These are phyloP conservation scores for Notodonta dromedarius DNA, from an alignment of 2,888 invertebrate species.

Conservation along the genomic window DNA sequence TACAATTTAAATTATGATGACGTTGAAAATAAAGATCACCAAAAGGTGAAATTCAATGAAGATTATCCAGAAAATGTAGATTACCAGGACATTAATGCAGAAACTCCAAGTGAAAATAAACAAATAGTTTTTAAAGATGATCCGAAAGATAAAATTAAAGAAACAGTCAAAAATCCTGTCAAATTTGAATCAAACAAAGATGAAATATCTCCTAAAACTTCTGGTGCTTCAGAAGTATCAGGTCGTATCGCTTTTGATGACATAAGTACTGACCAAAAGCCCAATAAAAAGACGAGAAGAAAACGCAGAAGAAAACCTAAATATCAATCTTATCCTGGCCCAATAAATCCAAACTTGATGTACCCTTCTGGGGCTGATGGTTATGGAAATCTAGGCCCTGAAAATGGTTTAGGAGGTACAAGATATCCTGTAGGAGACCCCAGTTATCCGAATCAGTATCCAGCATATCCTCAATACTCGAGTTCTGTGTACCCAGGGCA, in stretches of 20 bases:
- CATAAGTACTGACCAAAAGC: conserved; percentile 29
- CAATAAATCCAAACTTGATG: conserved; percentile 12
- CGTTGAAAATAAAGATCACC: neutral
- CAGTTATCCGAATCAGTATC: conserved; percentile 14
- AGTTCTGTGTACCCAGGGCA: conserved; percentile 4
- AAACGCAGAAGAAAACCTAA: conserved; percentile 48
- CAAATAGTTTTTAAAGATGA: conserved; percentile 21
- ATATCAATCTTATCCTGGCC: conserved; percentile 21
- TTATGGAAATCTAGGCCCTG: conserved; percentile 1
- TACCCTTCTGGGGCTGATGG: conserved; percentile 8
- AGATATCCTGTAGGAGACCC: conserved; percentile 9
- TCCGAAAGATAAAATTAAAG: neutral
- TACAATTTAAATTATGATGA: neutral
- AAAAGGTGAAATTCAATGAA: neutral
- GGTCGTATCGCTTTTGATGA: conserved; percentile 30
- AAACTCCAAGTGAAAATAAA: conserved; percentile 8
- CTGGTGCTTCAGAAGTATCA: neutral
- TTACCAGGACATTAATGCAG: conserved; percentile 6
- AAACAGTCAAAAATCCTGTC: neutral
- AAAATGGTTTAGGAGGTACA: neutral
- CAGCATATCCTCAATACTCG: conserved; percentile 14
- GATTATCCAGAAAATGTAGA: conserved; percentile 8
- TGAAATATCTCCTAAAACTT: neutral
- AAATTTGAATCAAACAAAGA: neutral
- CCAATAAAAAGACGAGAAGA: conserved; percentile 41